These are phyloP conservation scores for Emys orbicularis DNA, from an alignment of 2,797 vertebrate species.

Conservation along the genomic window DNA sequence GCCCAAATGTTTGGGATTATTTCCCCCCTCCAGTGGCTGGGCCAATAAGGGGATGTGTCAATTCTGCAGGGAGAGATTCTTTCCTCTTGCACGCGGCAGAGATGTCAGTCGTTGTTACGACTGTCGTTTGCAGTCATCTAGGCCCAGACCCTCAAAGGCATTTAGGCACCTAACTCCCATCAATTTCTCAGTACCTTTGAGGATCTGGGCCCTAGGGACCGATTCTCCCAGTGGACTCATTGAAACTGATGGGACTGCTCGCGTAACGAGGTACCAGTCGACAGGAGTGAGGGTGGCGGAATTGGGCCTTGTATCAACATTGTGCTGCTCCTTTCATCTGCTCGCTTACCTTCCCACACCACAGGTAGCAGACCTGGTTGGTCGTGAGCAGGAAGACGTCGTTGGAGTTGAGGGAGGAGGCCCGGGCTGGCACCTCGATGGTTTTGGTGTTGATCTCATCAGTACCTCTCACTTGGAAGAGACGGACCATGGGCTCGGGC, in stretches of 20 bases:
- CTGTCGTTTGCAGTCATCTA: neutral
- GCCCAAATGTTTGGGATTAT: neutral
- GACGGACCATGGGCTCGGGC: conserved; percentile 75
- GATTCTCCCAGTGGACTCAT: neutral
- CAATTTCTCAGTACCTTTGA: neutral
- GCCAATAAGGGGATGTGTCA: too few species aligned
- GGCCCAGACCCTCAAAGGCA: neutral
- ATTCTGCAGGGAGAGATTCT: neutral
- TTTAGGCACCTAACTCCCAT: neutral
- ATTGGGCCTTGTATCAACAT: neutral
- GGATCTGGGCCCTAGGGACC: neutral
- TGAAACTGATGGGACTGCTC: neutral
- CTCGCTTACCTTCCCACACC: conserved; percentile 91
- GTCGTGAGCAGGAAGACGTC: conserved; percentile 90
- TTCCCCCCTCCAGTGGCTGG: neutral
- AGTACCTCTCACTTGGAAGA: conserved; percentile 92
- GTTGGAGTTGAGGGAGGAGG: conserved; percentile 90
- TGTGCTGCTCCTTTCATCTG: fast-evolving
- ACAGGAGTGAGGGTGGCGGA: fast-evolving
- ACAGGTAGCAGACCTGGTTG: conserved; percentile 85
- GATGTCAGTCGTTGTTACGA: neutral
- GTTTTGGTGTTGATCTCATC: conserved; percentile 90
- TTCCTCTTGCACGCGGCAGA: neutral
- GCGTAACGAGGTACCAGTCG: neutral
- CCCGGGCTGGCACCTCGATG: conserved; percentile 86